Base-by-base conservation (phyloP, 92 coral and sea anemone genomes). In the Desmophyllum pertusum region DNA sequence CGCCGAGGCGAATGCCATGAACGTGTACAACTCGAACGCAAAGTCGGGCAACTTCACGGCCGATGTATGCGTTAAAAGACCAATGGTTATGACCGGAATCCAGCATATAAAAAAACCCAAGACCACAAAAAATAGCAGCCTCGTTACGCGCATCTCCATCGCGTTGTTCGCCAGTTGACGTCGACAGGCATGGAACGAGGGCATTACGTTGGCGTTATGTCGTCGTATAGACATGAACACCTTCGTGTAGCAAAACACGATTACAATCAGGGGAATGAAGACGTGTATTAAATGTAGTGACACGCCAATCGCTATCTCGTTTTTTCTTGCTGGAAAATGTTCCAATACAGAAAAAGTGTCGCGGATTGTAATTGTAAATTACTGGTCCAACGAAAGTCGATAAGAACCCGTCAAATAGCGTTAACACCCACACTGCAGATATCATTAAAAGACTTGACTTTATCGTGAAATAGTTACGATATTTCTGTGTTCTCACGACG, bases 341-440 rank as follows among this genome's bases (percentile, higher is more conserved):
- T 39, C 85, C 85, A 51, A 46, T 68, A 5, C 85, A 81, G 79
- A 81, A 81, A 51, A 81, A 35, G 33, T 38, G 57, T 33, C 68
- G 36, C 5, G 79, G 79, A n/a, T 81, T 46, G 33, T 81, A 81
- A n/a, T 81, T 14, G 69, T 81, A 81, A 36, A 81, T 81, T 17
- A 81, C 85, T 46, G 85, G 85, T 37, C 85, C 85, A 53, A 81
- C 67, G 48, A 81, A 81, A 10, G 85, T 81, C 18, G 85, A 70
- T 38, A 81, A 23, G 38, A 51, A 41, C 3, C 85, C 85, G 35
- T 72, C 85, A 40, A 51, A 39, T 30, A 81, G 55, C 3, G 78
- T 81, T 4, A 71, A 71, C n/a, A 29, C 53, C 78, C 85, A 81
- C 36, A 70, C 78, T 10, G 36, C 38, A 10, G 21, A 17, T 37